phyloP scores from a whole-genome alignment of 1,140 invertebrate species.

The Hyles euphorbiae region DNA sequence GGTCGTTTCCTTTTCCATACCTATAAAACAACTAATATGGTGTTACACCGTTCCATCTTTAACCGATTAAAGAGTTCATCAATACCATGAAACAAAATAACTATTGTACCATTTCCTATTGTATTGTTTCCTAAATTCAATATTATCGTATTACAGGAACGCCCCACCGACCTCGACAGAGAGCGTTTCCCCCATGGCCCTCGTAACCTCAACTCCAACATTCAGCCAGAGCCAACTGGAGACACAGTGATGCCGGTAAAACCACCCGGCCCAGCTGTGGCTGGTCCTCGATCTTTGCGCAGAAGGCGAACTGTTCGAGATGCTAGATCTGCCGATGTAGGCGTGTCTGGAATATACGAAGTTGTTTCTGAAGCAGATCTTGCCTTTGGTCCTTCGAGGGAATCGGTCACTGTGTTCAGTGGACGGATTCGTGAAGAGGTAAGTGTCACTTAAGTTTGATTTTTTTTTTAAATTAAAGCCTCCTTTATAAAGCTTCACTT shows the following conservation, averaged over 20 bases:
- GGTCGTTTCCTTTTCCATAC: no score
- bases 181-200: constrained; percentile 90
- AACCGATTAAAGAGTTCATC: no score
- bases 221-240: constrained; percentile 38
- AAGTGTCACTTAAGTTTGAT: not conserved
- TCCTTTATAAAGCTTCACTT: no score
- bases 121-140: no score
- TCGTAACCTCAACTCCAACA: constrained; percentile 79
- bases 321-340: constrained; percentile 87
- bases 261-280: constrained; percentile 71
- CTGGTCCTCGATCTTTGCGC: constrained; percentile 76
- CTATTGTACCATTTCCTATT: no score
- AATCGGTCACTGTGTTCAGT: constrained; percentile 90
- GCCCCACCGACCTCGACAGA: constrained; percentile 75
- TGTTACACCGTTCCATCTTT: no score
- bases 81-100: no score
- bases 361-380: constrained; percentile 95
- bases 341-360: constrained; percentile 90
- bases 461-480: no score
- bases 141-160: constrained; percentile 66
- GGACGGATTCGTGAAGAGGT: constrained; percentile 91
- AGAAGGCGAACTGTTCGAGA: constrained; percentile 82
- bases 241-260: constrained; percentile 52
- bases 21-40: no score
- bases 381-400: constrained; percentile 90